Evolutionary conservation across 2,797 vertebrate genomes (phyloP), one percentile per base, ranked within the genome.

Genomic region (Myiotriccus ornatus): DNA sequence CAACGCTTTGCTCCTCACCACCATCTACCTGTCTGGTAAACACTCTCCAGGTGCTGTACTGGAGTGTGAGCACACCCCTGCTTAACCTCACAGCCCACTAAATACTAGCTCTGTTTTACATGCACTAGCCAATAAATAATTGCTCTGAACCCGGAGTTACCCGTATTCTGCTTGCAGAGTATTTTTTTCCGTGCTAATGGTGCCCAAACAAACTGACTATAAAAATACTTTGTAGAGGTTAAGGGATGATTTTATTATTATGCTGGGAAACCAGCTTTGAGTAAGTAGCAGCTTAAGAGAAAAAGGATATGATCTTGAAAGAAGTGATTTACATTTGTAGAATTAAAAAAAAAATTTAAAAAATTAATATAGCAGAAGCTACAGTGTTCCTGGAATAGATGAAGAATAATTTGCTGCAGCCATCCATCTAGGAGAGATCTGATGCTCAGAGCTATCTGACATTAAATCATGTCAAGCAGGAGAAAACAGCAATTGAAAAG

Each of bases 391-490:
- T 82, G 63, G 43, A 27, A 65, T 28, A 23, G 28, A 89, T 71
- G 60, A 80, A 75, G 62, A 69, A 50, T 76, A 23, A 32, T 89
- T 93, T 87, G 50, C 47, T 94, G 73, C 47, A 93, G 44, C 19
- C 50, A 39, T 91, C 75, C 21, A 74, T 91, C 46, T 85, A 75
- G n/a, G 56, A 87, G 41, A 65, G 23, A 69, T 89, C 32, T 89
- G 82, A 89, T 76, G 73, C 37, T 88, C 55, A 52, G 60, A 90
- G 24, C 30, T 92, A 49, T 56, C 81, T 93, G 71, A 81, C 56
- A 89, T 78, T 94, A 81, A 96, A 90, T 96, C 87, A 94, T 63
- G 89, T 91, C 91, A 92, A 84, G 57, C 35, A 92, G 73, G 83
- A 93, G 57, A 35, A 95, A 96, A 84, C 39, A 87, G 21, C 39